A percentile compares a stretch with the other conserved stretches of the same genome.
Evolutionary conservation across 2,888 invertebrate genomes (phyloP).

Genomic region (Pasiphila rectangulata): DNA sequence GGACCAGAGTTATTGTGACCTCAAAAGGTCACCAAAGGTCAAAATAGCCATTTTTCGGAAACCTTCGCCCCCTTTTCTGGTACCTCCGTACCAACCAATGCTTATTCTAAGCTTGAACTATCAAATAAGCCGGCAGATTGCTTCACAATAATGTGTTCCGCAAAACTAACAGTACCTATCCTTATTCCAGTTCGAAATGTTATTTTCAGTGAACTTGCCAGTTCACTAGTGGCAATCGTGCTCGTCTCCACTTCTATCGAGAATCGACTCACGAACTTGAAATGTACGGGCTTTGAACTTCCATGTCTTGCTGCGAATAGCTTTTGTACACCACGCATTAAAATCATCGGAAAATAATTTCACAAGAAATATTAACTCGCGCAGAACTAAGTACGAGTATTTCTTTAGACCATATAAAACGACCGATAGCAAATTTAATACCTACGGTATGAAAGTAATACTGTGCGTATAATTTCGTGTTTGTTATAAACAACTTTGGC

Average conservation of each 20-base stretch:
- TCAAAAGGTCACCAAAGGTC: too few relatives aligned
- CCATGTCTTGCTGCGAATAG: slow-evolving; percentile 22
- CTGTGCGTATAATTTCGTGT: slow-evolving; percentile 1
- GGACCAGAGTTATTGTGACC: too few relatives aligned
- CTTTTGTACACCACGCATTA: slow-evolving; percentile 5
- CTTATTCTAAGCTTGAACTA: slow-evolving; percentile 9
- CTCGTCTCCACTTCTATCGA: slow-evolving; percentile 65
- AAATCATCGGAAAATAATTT: not conserved
- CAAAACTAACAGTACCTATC: slow-evolving; percentile 28
- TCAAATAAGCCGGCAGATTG: slow-evolving; percentile 2
- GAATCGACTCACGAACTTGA: slow-evolving; percentile 64
- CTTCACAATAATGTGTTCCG: slow-evolving; percentile 6
- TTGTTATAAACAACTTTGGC: slow-evolving; percentile 45
- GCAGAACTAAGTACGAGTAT: too few relatives aligned
- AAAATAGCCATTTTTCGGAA: too few relatives aligned
- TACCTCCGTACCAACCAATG: too few relatives aligned
- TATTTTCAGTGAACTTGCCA: slow-evolving; percentile 50
- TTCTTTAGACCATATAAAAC: too few relatives aligned
- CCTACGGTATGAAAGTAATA: too few relatives aligned
- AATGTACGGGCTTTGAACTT: slow-evolving; percentile 25
- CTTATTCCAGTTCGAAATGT: slow-evolving; percentile 44
- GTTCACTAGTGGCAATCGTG: slow-evolving; percentile 67
- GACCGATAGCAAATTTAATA: too few relatives aligned
- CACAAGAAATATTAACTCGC: not conserved
- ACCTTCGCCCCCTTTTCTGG: too few relatives aligned